phyloP scores from a whole-genome alignment of 37 sponge, comb jelly and placozoan genomes.

The Oscarella lobularis region DNA sequence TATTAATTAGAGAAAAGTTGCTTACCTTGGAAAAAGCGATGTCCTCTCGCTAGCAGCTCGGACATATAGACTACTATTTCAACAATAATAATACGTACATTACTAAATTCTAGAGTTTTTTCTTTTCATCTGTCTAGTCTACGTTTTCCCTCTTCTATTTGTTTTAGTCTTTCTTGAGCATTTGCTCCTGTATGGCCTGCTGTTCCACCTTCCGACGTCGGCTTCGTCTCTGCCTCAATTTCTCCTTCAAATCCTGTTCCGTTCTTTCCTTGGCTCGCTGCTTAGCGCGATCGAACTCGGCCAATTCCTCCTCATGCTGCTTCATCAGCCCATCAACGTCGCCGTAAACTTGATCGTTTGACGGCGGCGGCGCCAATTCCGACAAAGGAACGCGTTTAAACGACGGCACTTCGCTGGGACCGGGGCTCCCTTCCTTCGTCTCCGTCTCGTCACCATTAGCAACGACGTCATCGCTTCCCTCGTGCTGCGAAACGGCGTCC shows the following conservation, averaged over 20 bases:
- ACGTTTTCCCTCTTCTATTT: not conserved
- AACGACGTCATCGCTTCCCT: not conserved
- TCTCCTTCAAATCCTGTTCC: not conserved
- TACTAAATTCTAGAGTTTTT: too few species aligned
- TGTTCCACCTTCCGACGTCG: not conserved
- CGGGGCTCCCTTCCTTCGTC: too few species aligned
- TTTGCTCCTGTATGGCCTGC: not conserved
- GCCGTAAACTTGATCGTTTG: not conserved
- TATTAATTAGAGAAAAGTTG: too few species aligned
- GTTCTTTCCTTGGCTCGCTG: not conserved
- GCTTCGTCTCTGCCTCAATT: not conserved
- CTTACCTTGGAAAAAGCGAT: too few species aligned
- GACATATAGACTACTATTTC: too few species aligned
- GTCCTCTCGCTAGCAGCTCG: too few species aligned
- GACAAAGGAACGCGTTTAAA: not conserved
- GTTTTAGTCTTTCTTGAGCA: not conserved
- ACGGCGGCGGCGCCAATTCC: not conserved
- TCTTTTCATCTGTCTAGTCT: too few species aligned
- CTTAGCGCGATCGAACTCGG: not conserved
- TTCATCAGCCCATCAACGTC: not conserved
- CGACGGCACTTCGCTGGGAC: not conserved
- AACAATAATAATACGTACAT: too few species aligned
- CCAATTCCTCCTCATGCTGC: slow-evolving; percentile 2
- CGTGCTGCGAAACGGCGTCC: not conserved
- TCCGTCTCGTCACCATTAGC: not conserved